phyloP scores from a whole-genome alignment of 2,888 invertebrate genomes.

The Brachypterus glaber region DNA sequence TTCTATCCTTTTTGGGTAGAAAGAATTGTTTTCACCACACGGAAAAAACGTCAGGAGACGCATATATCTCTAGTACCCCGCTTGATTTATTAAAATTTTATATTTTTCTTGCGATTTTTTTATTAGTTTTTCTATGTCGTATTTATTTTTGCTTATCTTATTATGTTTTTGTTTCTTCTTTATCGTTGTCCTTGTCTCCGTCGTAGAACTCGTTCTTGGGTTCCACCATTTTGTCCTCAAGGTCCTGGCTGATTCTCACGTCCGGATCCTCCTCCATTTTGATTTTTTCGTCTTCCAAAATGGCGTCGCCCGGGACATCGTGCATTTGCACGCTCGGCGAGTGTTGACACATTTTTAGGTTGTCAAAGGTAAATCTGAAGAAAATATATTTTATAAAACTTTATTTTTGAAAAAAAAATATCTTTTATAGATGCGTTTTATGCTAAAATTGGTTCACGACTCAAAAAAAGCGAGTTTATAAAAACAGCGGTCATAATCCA shows the following conservation, averaged over 20 bases:
- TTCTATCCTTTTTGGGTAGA: too few relatives aligned
- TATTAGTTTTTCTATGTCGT: too few relatives aligned
- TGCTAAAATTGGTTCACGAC: not conserved
- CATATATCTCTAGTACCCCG: too few relatives aligned
- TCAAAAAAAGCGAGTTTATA: not conserved
- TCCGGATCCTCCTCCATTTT: constrained; percentile 80
- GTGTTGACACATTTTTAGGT: constrained; percentile 84
- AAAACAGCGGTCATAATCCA: too few relatives aligned
- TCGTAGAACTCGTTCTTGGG: constrained; percentile 83
- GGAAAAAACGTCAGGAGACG: too few relatives aligned
- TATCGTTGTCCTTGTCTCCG: constrained; percentile 84
- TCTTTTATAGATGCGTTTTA: not conserved
- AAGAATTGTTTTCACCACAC: too few relatives aligned
- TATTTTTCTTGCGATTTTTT: too few relatives aligned
- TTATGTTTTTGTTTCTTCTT: constrained; percentile 46
- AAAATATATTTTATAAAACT: constrained; percentile 3
- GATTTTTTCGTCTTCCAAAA: constrained; percentile 57
- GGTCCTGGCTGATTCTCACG: constrained; percentile 63
- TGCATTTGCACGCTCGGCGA: constrained; percentile 98
- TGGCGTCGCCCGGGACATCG: constrained; percentile 78
- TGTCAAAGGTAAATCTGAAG: constrained; percentile 72
- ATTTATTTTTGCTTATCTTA: too few relatives aligned
- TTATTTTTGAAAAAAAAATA: constrained; percentile 2
- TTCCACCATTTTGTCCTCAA: constrained; percentile 75
- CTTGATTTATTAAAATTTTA: too few relatives aligned